These are phyloP conservation scores for Sisyra nigra DNA, from an alignment of 2,888 invertebrate species.

Conservation along the genomic window DNA sequence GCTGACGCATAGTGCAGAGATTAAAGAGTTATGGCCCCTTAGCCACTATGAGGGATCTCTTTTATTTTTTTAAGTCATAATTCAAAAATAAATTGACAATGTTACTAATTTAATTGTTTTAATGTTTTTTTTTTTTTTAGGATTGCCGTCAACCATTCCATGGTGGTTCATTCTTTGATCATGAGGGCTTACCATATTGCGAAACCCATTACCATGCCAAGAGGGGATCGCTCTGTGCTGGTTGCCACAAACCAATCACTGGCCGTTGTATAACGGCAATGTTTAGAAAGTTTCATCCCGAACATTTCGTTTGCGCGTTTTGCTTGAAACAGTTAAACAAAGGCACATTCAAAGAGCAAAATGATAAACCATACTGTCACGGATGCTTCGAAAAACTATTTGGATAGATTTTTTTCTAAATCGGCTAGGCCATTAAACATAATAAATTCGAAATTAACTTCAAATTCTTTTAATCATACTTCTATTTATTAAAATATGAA, in stretches of 20 bases:
- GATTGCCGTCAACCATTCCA: conserved; percentile 95
- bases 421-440: not conserved
- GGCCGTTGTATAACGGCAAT: conserved; percentile 98
- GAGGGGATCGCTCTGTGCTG: conserved; percentile 91
- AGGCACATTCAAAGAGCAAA: conserved; percentile 98
- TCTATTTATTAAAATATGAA: too few relatives aligned
- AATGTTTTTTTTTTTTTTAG: conserved; percentile 36
- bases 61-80: too few relatives aligned
- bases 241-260: conserved; percentile 94
- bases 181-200: conserved; percentile 95
- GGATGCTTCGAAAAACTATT: conserved; percentile 94
- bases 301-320: conserved; percentile 99
- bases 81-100: too few relatives aligned
- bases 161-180: conserved; percentile 96
- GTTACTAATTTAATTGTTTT: not conserved
- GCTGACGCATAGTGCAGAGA: too few relatives aligned
- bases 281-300: conserved; percentile 98
- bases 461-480: too few relatives aligned
- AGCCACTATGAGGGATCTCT: too few relatives aligned
- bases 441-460: too few relatives aligned
- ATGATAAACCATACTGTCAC: conserved; percentile 97
- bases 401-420: conserved; percentile 51
- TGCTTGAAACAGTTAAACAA: conserved; percentile 95
- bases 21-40: too few relatives aligned
- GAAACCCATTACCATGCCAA: conserved; percentile 98